Conservation (phyloP, 2,797 vertebrate genomes). For the Urocyon cinereoargenteus region DNA sequence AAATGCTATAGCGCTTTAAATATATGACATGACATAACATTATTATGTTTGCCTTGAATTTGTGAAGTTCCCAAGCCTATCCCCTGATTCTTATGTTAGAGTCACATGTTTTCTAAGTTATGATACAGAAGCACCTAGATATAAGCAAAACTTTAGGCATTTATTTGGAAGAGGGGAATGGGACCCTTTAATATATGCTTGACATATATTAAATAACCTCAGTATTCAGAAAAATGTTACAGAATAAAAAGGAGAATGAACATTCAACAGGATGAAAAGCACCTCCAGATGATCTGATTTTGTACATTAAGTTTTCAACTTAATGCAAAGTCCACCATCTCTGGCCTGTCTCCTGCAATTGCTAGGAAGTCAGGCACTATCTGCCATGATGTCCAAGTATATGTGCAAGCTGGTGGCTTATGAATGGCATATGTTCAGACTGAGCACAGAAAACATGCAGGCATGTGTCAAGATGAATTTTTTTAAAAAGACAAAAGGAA, state of each 20-base stretch:
- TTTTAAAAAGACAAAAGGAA: conserved; percentile 61
- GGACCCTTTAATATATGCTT: background rate
- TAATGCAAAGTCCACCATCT: fast-evolving
- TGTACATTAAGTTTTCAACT: background rate
- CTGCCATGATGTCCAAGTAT: background rate
- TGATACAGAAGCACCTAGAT: background rate
- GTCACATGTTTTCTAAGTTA: background rate
- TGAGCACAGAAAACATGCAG: conserved; percentile 64
- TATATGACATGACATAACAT: background rate
- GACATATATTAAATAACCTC: background rate
- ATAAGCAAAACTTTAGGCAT: background rate
- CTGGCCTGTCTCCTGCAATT: background rate
- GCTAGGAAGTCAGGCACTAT: background rate
- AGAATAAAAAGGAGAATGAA: background rate
- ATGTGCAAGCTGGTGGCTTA: background rate
- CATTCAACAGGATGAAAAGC: background rate
- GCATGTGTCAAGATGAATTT: conserved; percentile 68
- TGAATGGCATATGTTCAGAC: conserved; percentile 2
- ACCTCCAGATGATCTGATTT: background rate
- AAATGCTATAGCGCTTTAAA: background rate
- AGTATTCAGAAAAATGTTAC: background rate
- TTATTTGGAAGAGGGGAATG: background rate
- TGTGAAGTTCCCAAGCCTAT: background rate
- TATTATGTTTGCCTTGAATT: background rate
- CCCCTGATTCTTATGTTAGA: background rate